phyloP scores from a whole-genome alignment of 2,888 invertebrate genomes.

The Macrophya alboannulata region DNA sequence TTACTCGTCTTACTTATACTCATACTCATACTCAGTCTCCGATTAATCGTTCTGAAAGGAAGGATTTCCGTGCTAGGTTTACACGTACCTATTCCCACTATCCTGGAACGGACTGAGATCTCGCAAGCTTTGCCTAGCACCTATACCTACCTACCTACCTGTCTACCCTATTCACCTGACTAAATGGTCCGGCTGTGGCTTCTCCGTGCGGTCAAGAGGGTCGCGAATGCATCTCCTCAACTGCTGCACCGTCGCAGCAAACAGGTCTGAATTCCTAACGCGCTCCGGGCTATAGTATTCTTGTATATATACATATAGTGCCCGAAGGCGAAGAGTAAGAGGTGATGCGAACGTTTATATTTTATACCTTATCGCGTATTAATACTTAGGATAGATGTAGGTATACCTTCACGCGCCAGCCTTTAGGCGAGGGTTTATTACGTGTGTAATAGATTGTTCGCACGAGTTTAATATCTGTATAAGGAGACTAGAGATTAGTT shows the following conservation, averaged over 20 bases:
- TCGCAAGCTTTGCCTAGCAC: neutral
- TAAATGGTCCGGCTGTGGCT: constrained; percentile 8
- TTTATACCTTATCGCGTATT: constrained; percentile 12
- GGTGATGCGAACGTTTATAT: constrained; percentile 9
- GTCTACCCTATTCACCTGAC: constrained; percentile 28
- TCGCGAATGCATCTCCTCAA: constrained; percentile 38
- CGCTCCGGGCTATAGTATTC: neutral
- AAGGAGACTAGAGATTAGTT: too few species aligned
- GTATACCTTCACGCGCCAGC: neutral
- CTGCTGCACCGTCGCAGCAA: constrained; percentile 31
- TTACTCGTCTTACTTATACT: neutral
- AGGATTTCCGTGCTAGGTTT: neutral
- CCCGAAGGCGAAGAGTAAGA: constrained; percentile 5
- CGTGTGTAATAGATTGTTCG: neutral
- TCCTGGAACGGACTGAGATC: neutral
- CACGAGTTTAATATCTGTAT: neutral
- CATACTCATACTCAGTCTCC: neutral
- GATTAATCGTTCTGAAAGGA: constrained; percentile 7
- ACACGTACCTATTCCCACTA: neutral
- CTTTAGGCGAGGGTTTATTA: constrained; percentile 1
- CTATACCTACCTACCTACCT: neutral
- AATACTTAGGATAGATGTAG: neutral
- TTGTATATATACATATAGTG: neutral
- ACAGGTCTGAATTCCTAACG: constrained; percentile 52
- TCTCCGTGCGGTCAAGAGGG: constrained; percentile 44